Conservation (phyloP, 2,797 vertebrate species). For the Garrulus glandarius region DNA sequence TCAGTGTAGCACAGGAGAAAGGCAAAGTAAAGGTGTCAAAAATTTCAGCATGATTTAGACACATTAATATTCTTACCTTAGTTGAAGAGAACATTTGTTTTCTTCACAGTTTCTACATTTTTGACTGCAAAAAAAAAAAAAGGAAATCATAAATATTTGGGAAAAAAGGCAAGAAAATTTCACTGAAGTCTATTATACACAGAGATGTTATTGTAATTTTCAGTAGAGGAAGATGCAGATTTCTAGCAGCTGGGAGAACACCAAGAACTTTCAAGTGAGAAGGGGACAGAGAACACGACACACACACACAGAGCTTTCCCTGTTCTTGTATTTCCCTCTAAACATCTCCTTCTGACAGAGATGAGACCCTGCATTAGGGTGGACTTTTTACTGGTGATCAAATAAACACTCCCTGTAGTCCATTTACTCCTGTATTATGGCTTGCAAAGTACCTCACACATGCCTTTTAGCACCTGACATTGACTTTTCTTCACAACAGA, state of each 20-base stretch:
- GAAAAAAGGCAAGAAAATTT: not conserved
- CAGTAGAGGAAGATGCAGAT: not conserved
- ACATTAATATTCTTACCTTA: constrained; percentile 5
- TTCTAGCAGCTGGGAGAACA: not conserved
- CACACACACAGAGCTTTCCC: not conserved
- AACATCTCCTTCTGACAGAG: not conserved
- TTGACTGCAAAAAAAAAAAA: constrained; percentile 15
- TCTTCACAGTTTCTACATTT: not conserved
- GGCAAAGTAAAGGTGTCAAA: not conserved
- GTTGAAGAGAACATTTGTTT: not conserved
- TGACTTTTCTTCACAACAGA: not conserved
- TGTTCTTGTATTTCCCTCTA: not conserved
- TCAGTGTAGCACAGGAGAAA: not conserved
- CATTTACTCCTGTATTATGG: not conserved
- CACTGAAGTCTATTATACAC: not conserved
- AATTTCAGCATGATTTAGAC: not conserved
- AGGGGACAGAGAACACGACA: not conserved
- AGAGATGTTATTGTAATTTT: not conserved
- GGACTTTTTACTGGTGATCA: not conserved
- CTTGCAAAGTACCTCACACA: not conserved
- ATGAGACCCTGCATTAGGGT: not conserved
- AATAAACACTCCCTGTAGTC: not conserved
- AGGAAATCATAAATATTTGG: not conserved
- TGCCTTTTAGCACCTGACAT: not conserved
- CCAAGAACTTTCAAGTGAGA: not conserved